Evolutionary conservation across 2,113 vertebrate species (phyloP).

Genomic region (Rhizomys pruinosus): DNA sequence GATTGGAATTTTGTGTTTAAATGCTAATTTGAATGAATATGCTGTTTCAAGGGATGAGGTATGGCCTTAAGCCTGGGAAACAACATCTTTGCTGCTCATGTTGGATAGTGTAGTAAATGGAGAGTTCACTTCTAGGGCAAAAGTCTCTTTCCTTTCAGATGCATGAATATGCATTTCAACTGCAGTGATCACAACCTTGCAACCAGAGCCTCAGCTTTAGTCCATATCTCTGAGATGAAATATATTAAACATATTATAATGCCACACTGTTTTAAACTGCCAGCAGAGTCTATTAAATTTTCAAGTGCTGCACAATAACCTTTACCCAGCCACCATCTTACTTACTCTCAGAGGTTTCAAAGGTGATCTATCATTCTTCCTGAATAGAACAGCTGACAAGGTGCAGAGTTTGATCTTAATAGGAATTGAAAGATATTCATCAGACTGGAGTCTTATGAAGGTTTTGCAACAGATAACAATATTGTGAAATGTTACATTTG

Average conservation of each 20-base stretch:
- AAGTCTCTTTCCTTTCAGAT: conserved; percentile 65
- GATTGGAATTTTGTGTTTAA: conserved; percentile 80
- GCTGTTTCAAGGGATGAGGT: conserved; percentile 39
- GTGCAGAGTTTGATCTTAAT: conserved; percentile 78
- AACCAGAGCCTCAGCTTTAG: conserved; percentile 54
- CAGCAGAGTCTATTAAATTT: conserved; percentile 46
- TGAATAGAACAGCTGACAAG: conserved; percentile 63
- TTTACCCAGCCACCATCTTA: conserved; percentile 67
- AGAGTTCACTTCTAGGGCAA: neutral
- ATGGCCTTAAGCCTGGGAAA: conserved; percentile 6
- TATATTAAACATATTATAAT: conserved; percentile 31
- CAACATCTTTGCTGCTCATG: neutral
- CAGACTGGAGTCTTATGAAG: conserved; percentile 58
- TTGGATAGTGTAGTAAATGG: neutral
- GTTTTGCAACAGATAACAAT: conserved; percentile 68
- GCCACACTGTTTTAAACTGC: conserved; percentile 70
- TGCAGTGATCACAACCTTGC: conserved; percentile 62
- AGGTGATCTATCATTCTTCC: conserved; percentile 74
- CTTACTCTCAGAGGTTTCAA: conserved; percentile 58
- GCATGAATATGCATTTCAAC: conserved; percentile 71
- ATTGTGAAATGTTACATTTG: conserved; percentile 71
- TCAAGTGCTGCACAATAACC: conserved; percentile 55
- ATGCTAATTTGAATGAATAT: conserved; percentile 76
- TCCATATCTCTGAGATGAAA: conserved; percentile 9
- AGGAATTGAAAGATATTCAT: conserved; percentile 74